Evolutionary conservation across 2,888 invertebrate genomes (phyloP), one percentile per base, ranked within the genome.

Genomic region (Eurois occulta): DNA sequence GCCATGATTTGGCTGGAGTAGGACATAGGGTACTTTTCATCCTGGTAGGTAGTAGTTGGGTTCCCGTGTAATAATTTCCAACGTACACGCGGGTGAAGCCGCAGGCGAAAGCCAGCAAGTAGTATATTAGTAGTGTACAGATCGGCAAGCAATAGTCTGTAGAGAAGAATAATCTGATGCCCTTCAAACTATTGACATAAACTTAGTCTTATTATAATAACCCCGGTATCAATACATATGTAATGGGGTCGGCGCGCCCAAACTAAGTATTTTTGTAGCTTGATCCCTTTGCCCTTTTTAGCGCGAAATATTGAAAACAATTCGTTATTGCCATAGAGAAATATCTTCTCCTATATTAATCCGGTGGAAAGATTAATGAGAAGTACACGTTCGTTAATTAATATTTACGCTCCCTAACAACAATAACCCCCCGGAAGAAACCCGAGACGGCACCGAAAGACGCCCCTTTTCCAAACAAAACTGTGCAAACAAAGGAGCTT

Each of bases 381-480:
- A 16, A 58, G 28, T 35, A 66, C 58, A 62, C 64, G n/a, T 78
- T 24, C 18, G 35, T 48, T 60, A 43, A 64, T 81, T 38, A 71
- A 72, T 60, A 83, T 71, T 77, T 46, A 71, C 46, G 32, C 67
- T 48, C 41, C 16, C 21, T 18, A 41, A 35, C n/a, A 67, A 55
- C 35, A 78, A 41, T 46, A 62, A 38, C 13, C 32, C 24, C 16
- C 38, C 11, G 6, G 48, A 66, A 55, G n/a, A 48, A 71, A 41
- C 43, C 11, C 52, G n/a, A 8, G n/a, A 8, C 64, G 64, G 41
- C 64, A n/a, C 64, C 3, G n/a, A 65, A 38, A n/a, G 1, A 72
- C 38, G 11, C 18, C 46, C 35, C 10, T 58, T 65, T 72, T 32
- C 4, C 71, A 65, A 68, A 69, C 48, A 85, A 77, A n/a, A 62